These are phyloP conservation scores for Boleophthalmus pectinirostris DNA, from an alignment of 2,113 vertebrate genomes.

Conservation along the genomic window DNA sequence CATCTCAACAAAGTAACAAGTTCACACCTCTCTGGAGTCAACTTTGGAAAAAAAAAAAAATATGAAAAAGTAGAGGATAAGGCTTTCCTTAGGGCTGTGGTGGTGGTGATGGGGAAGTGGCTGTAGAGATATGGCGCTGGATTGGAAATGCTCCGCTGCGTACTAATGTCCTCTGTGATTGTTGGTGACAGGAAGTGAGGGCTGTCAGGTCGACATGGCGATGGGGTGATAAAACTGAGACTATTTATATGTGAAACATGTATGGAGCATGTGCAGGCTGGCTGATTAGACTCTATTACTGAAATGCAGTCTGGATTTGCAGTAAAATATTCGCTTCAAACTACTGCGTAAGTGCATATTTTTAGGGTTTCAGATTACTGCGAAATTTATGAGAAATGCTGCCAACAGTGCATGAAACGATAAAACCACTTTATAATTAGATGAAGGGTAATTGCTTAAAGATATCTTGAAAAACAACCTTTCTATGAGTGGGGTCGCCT, in stretches of 20 bases:
- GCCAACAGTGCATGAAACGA: too few relatives aligned
- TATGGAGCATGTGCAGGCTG: slow-evolving; percentile 18
- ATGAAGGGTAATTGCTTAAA: too few relatives aligned
- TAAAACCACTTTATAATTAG: too few relatives aligned
- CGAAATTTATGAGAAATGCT: too few relatives aligned
- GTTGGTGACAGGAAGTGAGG: slow-evolving; percentile 21
- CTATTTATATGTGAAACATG: neutral
- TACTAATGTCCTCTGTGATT: slow-evolving; percentile 49
- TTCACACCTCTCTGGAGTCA: neutral
- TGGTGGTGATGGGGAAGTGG: neutral
- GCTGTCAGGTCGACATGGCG: slow-evolving; percentile 33
- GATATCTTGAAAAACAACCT: too few relatives aligned
- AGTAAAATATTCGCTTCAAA: neutral
- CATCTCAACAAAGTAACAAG: neutral
- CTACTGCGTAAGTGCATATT: neutral
- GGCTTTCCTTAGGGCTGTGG: slow-evolving; percentile 32
- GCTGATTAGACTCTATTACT: neutral
- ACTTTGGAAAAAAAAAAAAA: neutral
- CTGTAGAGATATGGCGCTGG: slow-evolving; percentile 23
- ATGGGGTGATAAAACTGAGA: slow-evolving; percentile 33
- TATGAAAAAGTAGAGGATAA: slow-evolving; percentile 19
- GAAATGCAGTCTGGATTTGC: neutral
- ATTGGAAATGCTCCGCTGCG: slow-evolving; percentile 39
- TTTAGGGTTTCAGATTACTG: too few relatives aligned
- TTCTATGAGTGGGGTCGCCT: too few relatives aligned